phyloP scores from a whole-genome alignment of 2,888 invertebrate genomes.

The Abrostola triplasia region DNA sequence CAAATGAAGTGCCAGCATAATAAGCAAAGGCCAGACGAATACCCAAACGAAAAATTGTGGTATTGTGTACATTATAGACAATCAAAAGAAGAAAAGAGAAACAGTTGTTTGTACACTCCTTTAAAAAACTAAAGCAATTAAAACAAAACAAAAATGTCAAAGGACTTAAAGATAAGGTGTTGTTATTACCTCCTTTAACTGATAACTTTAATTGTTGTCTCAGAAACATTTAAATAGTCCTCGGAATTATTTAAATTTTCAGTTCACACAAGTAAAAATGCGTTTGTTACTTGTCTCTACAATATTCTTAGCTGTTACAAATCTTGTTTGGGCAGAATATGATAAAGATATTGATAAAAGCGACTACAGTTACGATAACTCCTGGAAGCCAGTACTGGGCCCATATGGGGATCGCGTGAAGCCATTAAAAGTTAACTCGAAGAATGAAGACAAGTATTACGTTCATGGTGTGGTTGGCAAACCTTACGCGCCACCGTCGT shows the following conservation, averaged over 20 bases:
- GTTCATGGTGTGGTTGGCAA: conserved; percentile 49
- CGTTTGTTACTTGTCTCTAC: conserved; percentile 5
- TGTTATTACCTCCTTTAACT: conserved; percentile 31
- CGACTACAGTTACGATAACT: conserved; percentile 42
- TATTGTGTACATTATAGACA: too few species aligned
- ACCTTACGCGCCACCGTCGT: conserved; percentile 55
- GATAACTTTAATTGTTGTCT: conserved; percentile 61
- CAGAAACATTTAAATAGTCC: conserved; percentile 32
- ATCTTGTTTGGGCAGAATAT: conserved; percentile 22
- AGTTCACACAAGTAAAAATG: conserved; percentile 34
- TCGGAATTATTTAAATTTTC: neutral
- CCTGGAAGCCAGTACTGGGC: conserved; percentile 61
- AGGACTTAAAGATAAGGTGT: conserved; percentile 43
- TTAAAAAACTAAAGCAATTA: conserved; percentile 14
- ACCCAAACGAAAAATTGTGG: too few species aligned
- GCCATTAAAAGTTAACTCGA: conserved; percentile 60
- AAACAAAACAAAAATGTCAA: conserved; percentile 31
- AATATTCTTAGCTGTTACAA: conserved; percentile 36
- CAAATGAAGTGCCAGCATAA: too few species aligned
- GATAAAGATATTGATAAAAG: conserved; percentile 25
- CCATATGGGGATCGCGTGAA: conserved; percentile 63
- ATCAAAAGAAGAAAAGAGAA: neutral
- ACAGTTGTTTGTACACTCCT: neutral
- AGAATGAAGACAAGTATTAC: conserved; percentile 65
- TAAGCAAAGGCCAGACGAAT: too few species aligned